Evolutionary conservation across 2,797 vertebrate genomes (phyloP), one percentile per base, ranked within the genome.

Genomic region (Neomorphus geoffroyi): DNA sequence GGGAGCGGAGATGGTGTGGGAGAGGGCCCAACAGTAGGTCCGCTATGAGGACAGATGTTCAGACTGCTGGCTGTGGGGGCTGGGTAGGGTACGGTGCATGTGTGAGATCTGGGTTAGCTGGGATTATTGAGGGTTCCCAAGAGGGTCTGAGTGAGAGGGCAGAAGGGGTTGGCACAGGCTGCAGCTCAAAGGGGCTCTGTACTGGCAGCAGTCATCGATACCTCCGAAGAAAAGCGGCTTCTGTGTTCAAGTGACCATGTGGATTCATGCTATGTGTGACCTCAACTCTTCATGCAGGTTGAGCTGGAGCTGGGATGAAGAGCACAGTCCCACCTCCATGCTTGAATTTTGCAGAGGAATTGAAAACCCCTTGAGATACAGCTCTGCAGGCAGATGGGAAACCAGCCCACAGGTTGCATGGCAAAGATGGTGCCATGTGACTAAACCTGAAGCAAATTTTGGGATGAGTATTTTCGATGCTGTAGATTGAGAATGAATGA

Each of bases 251-350:
- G 24, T 41, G 33, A 11, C 32, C n/a, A 1, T 21, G 30, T 64
- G 45, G 18, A 27, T 50, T 80, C 1, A 0, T 43, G 18, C 24
- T 27, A 0, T 11, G 7, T 77, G 35, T 57, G 48, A 62, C 45
- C 26, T 58, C 54, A 57, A 4, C 6, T 45, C 22, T 35, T 82
- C 7, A 0, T 46, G 50, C 21, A 64, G 35, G 13, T 43, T 89
- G 65, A 54, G 11, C 30, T 50, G 26, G n/a, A 64, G 22, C 0
- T 64, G 45, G 46, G 32, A 26, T 86, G 66, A 83, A 74, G 24
- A 78, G 17, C 26, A 33, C 4, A 22, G 53, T 53, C 48, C 13
- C 32, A 64, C 3, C 33, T 2, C 1, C 35, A 33, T 0, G 0
- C 6, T 73, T 73, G 27, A 12, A 13, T 54, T 87, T 61, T 85